Evolutionary conservation across 2,113 vertebrate genomes (phyloP).

Genomic region (Gymnorhina tibicen): DNA sequence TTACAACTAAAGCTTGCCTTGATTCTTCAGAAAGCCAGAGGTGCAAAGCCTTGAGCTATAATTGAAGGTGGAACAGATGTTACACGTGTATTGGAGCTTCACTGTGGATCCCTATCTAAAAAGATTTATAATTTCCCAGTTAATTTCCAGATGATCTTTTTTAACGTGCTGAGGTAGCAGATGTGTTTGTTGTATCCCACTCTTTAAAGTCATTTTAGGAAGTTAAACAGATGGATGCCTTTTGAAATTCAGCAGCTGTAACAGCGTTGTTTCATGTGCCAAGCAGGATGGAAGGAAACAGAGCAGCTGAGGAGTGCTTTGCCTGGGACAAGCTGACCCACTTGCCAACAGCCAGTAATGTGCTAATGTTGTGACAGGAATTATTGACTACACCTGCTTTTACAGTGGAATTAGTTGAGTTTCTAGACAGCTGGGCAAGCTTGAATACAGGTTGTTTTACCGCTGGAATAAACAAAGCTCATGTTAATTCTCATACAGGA

Average conservation of each 20-base stretch:
- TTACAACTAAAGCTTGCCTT: background rate
- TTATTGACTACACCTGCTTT: background rate
- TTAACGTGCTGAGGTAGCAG: conserved; percentile 1
- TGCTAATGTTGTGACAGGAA: background rate
- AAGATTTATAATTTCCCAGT: background rate
- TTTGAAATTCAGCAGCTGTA: conserved; percentile 25
- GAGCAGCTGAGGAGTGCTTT: background rate
- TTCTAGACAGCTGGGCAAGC: background rate
- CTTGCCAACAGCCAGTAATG: background rate
- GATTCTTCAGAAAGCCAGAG: background rate
- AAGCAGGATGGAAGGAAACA: fast-evolving
- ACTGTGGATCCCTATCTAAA: background rate
- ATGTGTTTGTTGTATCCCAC: conserved; percentile 20
- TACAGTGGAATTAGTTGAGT: background rate
- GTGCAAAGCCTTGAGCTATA: background rate
- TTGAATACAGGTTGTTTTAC: background rate
- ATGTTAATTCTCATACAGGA: background rate
- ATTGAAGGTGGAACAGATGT: background rate
- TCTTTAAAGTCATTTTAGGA: conserved; percentile 12
- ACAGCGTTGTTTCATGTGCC: fast-evolving
- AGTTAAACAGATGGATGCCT: conserved; percentile 24
- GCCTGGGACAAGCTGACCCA: background rate
- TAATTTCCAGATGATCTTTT: conserved; percentile 38
- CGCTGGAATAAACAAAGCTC: background rate
- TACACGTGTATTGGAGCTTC: background rate